These are phyloP conservation scores for Ceyx melanurus DNA, from an alignment of 2,113 vertebrate genomes.

Conservation along the genomic window DNA sequence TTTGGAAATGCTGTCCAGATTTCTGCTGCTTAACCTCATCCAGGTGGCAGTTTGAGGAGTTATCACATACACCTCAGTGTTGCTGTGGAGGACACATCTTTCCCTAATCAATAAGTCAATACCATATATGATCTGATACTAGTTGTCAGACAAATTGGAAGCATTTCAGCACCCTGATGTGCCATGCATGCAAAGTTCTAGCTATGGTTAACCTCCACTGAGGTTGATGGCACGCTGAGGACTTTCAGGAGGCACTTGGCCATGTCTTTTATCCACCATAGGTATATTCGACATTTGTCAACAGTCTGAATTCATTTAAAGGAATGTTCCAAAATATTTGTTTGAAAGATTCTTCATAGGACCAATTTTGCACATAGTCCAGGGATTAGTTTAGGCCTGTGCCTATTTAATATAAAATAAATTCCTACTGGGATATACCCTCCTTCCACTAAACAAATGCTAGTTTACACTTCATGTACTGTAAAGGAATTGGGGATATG, in stretches of 20 bases:
- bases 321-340: not conserved
- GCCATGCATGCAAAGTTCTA: fast-evolving
- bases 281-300: not conserved
- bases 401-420: not conserved
- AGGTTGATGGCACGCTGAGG: not conserved
- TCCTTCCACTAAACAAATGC: not conserved
- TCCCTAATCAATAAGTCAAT: not conserved
- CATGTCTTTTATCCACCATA: fast-evolving
- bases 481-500: not conserved
- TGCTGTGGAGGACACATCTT: not conserved
- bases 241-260: not conserved
- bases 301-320: not conserved
- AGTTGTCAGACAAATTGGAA: not conserved
- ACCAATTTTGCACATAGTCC: not conserved
- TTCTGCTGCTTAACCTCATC: not conserved
- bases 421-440: not conserved
- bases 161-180: too few relatives aligned
- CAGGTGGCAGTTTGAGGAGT: not conserved
- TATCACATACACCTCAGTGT: not conserved
- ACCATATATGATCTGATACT: not conserved
- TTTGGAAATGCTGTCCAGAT: not conserved
- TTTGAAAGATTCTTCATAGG: not conserved
- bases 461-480: fast-evolving
- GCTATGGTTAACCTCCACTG: not conserved
- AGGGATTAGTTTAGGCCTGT: not conserved